Base-by-base conservation (phyloP, 2,888 invertebrate genomes). In the Lagria hirta region DNA sequence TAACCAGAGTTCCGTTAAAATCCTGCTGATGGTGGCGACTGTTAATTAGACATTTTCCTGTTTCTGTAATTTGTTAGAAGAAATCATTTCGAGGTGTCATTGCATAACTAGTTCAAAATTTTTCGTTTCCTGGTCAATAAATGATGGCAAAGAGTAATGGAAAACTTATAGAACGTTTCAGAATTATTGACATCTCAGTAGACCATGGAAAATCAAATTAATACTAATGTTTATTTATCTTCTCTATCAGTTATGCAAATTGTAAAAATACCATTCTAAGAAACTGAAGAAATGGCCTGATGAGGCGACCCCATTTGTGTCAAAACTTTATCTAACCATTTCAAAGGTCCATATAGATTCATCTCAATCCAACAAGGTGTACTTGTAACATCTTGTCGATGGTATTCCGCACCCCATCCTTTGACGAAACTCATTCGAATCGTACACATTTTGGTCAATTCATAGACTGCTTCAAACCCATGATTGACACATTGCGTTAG, bases 311-410 rank as follows among this genome's bases (percentile, higher is more conserved):
- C 96, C 97, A 99, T 98, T 73, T 97, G 96, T 6, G 93, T 95
- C 48, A 99, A 80, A 44, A 98, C 98, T 73, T 96, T 93, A 72
- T 99, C 99, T 52, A 99, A 74, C 98, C 99, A 99, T 74, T 96
- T 95, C 46, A 99, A 77, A 2, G 99, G 98, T 4, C 97, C 97
- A 66, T 98, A 94, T 15, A 99, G 79, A 72, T 99, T 98, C 48
- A 98, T 91, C 73, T 99, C 99, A 51, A 99, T 96, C 99, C 99
- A 99, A 69, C 99, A 99, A 0, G 99, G 99, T 1, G 99, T 99
- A 29, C 94, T 94, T 0, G 98, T 99, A 8, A 99, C 98, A 66
- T 98, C 98, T 72, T 99, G 99, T 13, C 99, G 81, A 67, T 97
- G 97, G 73, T 99, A 99, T 74, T 99, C 98, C 8, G 98, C 97